Evolutionary conservation across 2,888 invertebrate species (phyloP), one percentile per base, ranked within the genome.

Genomic region (Aproaerema taeniolella): DNA sequence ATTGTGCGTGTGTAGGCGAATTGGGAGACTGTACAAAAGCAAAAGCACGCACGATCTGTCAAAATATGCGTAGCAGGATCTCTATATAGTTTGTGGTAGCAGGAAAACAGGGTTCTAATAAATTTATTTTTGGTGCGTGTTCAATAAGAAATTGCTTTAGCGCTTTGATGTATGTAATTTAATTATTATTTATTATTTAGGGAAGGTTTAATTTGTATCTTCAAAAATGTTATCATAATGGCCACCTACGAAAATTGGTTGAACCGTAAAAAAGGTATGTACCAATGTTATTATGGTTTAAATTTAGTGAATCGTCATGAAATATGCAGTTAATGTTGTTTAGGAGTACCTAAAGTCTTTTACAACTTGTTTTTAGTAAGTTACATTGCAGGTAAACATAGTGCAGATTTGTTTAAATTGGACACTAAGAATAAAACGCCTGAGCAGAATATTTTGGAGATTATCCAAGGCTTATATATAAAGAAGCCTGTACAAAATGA

Each of bases 321-420:
- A 34, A n/a, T 14, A 24, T 33, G 24, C 14, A 20, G 9, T 16
- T 38, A 26, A 8, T 13, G 12, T 30, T 26, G 15, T 39, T 42
- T 34, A 33, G n/a, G 37, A 25, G 8, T 37, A 37, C 26, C 13
- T 31, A 31, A 12, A n/a, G 16, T 25, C 8, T 25, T 15, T 12
- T 28, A 28, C 12, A 30, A 26, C 4, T 29, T 42, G 13, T 28
- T 34, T 35, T 7, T 26, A 16, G 10, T 35, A 28, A 36, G 52
- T 62, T 24, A 20, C 20, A 6, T 79, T 83, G 47, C 67, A 89
- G 89, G 85, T 64, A 87, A 81, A 74, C 73, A 73, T 62, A 88
- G 81, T 62, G 91, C 92, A 73, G 92, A 92, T 77, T 88, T 89
- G 67, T 90, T 85, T 70, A 89, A 89, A 53, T 78, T 90, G 73